Evolutionary conservation across 2,888 invertebrate species (phyloP), one percentile per base, ranked within the genome.

Genomic region (Standfussiana lucernea): DNA sequence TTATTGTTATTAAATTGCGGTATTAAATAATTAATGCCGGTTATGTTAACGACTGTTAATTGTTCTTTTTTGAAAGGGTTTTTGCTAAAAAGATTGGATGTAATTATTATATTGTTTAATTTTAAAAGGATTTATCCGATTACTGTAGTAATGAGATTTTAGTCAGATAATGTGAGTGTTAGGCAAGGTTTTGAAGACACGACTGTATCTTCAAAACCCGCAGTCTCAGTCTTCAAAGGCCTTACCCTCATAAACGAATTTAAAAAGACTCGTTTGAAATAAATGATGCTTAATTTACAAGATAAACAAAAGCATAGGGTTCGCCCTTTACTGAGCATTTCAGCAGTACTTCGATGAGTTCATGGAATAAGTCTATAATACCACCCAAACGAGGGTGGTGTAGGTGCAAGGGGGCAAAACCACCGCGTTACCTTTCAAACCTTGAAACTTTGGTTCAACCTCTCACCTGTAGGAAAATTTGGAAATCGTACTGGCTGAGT

Each of bases 1-100:
- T 75, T 82, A 68, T 75, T 85, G 68, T 80, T 80, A 80, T 79
- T 70, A 75, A 71, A 79, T 71, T 67, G 35, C n/a, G 37, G 56
- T 77, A 62, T 72, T 32, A 75, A 66, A 56, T 65, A 65, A 64
- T 72, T 67, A 62, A 50, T 59, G 21, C 37, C 70, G 50, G n/a
- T 67, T 82, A 64, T 68, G 35, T 35, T 68, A 75, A 72, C 50
- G 45, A 80, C 50, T 61, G 64, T 62, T 65, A 71, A 77, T 71
- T 72, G 47, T 47, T 65, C 37, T 72, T 37, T 65, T 50, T 61
- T 66, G 28, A 53, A 72, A 64, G 32, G 6, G 45, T 59, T 78
- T 8, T 4, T n/a, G 47, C 11, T 28, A 45, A 50, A 3, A 42
- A 50, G 42, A 64, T 65, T 80, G 18, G n/a, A 24, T 66, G 21